Percentiles rank a stretch among this genome's conserved stretches.
These are phyloP conservation scores for Anthoscopus minutus DNA, from an alignment of 2,113 vertebrate genomes.

Conservation along the genomic window DNA sequence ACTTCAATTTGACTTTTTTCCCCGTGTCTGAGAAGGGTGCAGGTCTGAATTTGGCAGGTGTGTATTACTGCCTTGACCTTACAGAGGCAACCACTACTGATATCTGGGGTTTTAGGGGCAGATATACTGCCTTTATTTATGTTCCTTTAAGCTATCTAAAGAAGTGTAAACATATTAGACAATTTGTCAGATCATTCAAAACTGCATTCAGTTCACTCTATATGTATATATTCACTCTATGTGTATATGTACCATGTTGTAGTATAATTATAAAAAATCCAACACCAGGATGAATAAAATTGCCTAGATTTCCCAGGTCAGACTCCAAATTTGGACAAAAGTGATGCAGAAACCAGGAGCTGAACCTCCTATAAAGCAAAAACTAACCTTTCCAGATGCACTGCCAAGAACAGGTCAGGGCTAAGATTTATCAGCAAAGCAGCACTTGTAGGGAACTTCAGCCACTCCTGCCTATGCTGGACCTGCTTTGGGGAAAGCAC, in stretches of 20 bases:
- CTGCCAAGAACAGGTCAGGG: not conserved
- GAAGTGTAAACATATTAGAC: not conserved
- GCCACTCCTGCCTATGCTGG: not conserved
- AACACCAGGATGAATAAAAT: not conserved
- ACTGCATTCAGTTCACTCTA: too few species aligned
- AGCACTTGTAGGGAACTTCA: not conserved
- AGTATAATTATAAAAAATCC: not conserved
- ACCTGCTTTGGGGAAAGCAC: not conserved
- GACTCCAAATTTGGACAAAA: not conserved
- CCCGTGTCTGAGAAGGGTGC: not conserved
- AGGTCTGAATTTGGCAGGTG: not conserved
- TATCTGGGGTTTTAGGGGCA: not conserved
- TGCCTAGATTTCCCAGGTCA: not conserved
- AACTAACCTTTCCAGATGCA: not conserved
- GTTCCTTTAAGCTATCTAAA: not conserved
- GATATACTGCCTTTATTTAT: not conserved
- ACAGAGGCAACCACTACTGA: not conserved
- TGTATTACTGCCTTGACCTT: not conserved
- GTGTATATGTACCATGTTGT: not conserved
- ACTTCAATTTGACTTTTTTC: not conserved
- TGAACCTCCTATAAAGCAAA: not conserved
- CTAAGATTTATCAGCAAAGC: not conserved
- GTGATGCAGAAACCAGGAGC: not conserved
- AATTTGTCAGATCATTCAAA: not conserved
- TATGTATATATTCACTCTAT: too few species aligned